These are phyloP conservation scores for Calonectris borealis DNA, from an alignment of 2,113 vertebrate species.

Conservation along the genomic window DNA sequence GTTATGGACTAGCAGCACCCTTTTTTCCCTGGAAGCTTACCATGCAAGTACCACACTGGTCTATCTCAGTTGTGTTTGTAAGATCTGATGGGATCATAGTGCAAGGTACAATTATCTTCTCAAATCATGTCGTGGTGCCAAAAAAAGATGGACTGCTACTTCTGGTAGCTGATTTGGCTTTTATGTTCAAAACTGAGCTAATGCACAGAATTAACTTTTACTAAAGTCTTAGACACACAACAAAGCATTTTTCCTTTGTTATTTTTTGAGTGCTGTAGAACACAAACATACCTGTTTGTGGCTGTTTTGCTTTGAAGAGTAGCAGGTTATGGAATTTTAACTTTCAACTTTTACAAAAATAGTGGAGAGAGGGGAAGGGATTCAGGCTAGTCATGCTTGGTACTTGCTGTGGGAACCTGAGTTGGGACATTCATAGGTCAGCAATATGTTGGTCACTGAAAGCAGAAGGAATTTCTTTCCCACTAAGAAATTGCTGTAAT, in stretches of 20 bases:
- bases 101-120: background rate
- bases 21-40: background rate
- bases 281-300: conserved; percentile 19
- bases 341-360: conserved; percentile 46
- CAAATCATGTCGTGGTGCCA: background rate
- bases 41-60: background rate
- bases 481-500: conserved; percentile 42
- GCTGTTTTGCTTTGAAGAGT: conserved; percentile 34
- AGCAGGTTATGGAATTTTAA: conserved; percentile 41
- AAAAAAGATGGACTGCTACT: background rate
- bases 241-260: conserved; percentile 17
- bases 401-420: background rate
- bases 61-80: background rate
- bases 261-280: conserved; percentile 1
- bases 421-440: conserved; percentile 9
- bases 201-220: background rate
- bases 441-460: background rate
- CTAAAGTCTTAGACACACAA: background rate
- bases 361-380: background rate
- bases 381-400: background rate
- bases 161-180: background rate
- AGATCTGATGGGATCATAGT: background rate
- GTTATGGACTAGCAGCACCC: background rate
- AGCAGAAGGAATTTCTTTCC: conserved; percentile 2
- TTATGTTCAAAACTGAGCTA: background rate